phyloP scores from a whole-genome alignment of 1,140 invertebrate species.

The Acromyrmex echinatior region DNA sequence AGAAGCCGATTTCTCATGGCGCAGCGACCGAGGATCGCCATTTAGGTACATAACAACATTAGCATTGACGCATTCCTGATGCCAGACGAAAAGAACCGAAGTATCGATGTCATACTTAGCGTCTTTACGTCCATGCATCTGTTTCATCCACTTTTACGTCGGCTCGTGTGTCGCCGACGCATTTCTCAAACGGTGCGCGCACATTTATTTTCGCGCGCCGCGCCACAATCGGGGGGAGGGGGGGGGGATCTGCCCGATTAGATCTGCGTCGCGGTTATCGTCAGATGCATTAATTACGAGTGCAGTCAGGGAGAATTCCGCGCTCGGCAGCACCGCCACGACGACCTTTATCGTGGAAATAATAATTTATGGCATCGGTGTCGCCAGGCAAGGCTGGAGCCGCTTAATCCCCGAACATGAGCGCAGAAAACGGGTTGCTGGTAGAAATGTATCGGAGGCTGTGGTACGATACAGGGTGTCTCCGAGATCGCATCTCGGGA shows the following conservation, averaged over 20 bases:
- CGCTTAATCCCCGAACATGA: conserved; percentile 68
- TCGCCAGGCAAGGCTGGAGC: conserved; percentile 59
- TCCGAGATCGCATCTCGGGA: not conserved
- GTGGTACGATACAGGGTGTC: conserved; percentile 27
- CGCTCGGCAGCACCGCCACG: conserved; percentile 26
- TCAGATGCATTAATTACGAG: conserved; percentile 70
- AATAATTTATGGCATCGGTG: conserved; percentile 77
- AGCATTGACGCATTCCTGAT: not conserved
- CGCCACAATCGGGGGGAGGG: conserved; percentile 51
- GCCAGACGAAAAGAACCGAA: not conserved
- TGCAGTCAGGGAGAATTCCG: conserved; percentile 36
- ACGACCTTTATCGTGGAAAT: conserved; percentile 77
- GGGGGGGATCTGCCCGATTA: conserved; percentile 65
- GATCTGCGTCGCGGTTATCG: conserved; percentile 66
- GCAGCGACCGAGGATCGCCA: not conserved
- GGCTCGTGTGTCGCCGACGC: not conserved
- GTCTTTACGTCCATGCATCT: conserved; percentile 1
- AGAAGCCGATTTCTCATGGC: conserved; percentile 62
- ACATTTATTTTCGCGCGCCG: conserved; percentile 50
- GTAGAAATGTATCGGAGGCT: conserved; percentile 54
- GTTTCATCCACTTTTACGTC: conserved; percentile 1
- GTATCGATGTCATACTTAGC: conserved; percentile 32
- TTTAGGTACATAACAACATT: conserved; percentile 7
- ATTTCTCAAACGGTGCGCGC: conserved; percentile 40
- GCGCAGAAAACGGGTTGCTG: conserved; percentile 63